phyloP scores from a whole-genome alignment of 2,797 vertebrate species.

The Smutsia gigantea region DNA sequence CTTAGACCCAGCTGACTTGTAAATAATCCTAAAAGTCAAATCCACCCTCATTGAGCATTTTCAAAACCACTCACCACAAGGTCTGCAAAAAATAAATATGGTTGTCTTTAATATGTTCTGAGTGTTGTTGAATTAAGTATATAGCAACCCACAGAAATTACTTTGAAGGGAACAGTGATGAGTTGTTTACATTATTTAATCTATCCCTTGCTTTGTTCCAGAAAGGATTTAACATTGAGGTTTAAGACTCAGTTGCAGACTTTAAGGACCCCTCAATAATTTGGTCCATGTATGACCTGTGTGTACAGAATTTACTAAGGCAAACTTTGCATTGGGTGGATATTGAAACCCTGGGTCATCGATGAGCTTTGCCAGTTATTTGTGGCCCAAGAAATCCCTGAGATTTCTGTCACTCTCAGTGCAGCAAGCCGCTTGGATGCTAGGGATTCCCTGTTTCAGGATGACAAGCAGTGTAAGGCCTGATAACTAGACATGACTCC shows the following conservation, averaged over 20 bases:
- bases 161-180: not conserved
- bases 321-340: not conserved
- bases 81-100: not conserved
- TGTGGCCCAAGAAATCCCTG: not conserved
- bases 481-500: not conserved
- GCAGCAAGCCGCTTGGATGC: not conserved
- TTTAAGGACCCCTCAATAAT: not conserved
- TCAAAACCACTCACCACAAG: slow-evolving; percentile 6
- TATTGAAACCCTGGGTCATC: not conserved
- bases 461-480: not conserved
- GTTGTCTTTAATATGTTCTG: not conserved
- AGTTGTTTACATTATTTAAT: slow-evolving; percentile 19
- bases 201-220: not conserved
- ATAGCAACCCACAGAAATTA: not conserved
- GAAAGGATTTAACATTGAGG: slow-evolving; percentile 8
- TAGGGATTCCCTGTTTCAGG: not conserved
- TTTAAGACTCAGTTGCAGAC: not conserved
- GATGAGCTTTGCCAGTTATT: not conserved
- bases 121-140: not conserved
- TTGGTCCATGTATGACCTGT: not conserved
- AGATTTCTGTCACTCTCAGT: not conserved
- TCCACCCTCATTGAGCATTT: not conserved
- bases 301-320: not conserved
- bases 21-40: slow-evolving; percentile 34
- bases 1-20: not conserved